phyloP scores from a whole-genome alignment of 2,888 invertebrate species.

The Stenodema calcarata region DNA sequence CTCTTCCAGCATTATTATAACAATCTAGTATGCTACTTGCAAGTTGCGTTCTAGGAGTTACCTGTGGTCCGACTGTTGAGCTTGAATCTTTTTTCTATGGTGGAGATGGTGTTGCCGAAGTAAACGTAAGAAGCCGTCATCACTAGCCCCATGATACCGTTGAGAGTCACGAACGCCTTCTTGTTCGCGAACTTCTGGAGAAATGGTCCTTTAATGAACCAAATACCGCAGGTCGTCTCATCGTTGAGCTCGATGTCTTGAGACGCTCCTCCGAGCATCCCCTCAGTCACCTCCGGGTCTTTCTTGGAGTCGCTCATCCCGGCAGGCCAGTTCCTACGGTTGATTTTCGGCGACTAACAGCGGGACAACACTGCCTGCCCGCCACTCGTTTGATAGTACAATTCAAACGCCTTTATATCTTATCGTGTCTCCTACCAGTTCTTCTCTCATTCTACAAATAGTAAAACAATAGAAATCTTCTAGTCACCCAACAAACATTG shows the following conservation, averaged over 20 bases:
- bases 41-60: constrained; percentile 59
- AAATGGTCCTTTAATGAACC: constrained; percentile 65
- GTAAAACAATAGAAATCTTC: background rate
- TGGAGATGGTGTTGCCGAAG: constrained; percentile 75
- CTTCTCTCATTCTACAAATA: background rate
- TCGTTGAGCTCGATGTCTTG: background rate
- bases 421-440: background rate
- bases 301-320: background rate
- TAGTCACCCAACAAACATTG: background rate
- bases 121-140: constrained; percentile 74
- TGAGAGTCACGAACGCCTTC: constrained; percentile 69
- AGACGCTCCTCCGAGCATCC: background rate
- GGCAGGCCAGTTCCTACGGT: background rate
- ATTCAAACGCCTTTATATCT: background rate
- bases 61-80: constrained; percentile 75
- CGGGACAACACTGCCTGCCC: background rate
- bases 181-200: constrained; percentile 68
- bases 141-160: constrained; percentile 72
- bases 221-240: constrained; percentile 71
- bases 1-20: too few relatives aligned
- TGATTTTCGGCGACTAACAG: background rate
- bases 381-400: background rate
- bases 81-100: constrained; percentile 75
- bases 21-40: too few relatives aligned
- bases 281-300: background rate